Percentiles rank a stretch among this genome's conserved stretches.
Conservation (phyloP, 2,113 vertebrate genomes). For the Arvicanthis niloticus region DNA sequence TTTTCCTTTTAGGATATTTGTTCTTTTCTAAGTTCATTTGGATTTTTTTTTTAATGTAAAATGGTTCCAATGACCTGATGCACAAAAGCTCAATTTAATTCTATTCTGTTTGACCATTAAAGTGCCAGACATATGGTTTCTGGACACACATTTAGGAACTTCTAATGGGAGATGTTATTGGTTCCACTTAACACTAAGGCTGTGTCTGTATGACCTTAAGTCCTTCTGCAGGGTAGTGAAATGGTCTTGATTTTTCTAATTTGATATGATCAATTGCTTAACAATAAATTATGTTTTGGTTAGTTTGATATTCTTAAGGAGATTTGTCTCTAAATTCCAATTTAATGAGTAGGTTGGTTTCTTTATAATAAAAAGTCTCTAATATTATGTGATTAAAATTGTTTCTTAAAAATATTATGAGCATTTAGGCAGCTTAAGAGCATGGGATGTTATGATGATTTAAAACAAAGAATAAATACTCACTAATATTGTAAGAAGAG, state of each 20-base stretch:
- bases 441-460: conserved; percentile 8
- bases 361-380: conserved; percentile 7
- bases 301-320: conserved; percentile 27
- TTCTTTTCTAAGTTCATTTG: background rate
- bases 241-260: conserved; percentile 1
- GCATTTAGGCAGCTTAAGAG: conserved; percentile 16
- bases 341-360: conserved; percentile 27
- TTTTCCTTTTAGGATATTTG: background rate
- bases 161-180: background rate
- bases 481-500: conserved; percentile 39
- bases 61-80: background rate
- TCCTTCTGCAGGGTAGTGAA: background rate
- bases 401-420: conserved; percentile 18
- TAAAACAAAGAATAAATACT: conserved; percentile 38
- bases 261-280: conserved; percentile 30
- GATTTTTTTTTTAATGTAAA: conserved; percentile 2
- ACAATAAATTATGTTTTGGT: background rate
- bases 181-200: background rate
- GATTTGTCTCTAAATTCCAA: conserved; percentile 46
- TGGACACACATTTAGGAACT: background rate
- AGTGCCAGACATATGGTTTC: background rate
- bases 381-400: conserved; percentile 32
- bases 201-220: background rate
- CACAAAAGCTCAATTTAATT: background rate
- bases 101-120: background rate